phyloP scores from a whole-genome alignment of 2,113 vertebrate genomes.

The Bambusicola thoracicus region DNA sequence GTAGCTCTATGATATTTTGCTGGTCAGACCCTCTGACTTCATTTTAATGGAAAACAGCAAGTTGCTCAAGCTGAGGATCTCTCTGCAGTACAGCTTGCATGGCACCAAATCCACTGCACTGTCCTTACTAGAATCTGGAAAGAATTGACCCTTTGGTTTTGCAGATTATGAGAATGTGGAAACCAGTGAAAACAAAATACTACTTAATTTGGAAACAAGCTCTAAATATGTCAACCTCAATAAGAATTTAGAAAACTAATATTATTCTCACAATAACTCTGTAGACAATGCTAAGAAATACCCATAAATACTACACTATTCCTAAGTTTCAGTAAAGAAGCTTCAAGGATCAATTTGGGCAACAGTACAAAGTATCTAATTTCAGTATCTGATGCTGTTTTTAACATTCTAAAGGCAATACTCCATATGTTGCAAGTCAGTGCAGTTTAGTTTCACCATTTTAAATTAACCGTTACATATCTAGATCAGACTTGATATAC shows the following conservation, averaged over 20 bases:
- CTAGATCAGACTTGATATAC: not conserved
- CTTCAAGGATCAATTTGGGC: not conserved
- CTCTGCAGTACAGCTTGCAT: not conserved
- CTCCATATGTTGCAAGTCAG: not conserved
- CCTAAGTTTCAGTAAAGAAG: not conserved
- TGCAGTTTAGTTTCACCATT: not conserved
- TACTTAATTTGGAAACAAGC: no score
- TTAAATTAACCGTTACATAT: not conserved
- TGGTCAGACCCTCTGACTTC: rapidly evolving
- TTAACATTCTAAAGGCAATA: not conserved
- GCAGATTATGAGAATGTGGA: not conserved
- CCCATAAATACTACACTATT: rapidly evolving
- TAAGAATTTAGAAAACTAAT: not conserved
- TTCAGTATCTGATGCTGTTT: not conserved
- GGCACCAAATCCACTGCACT: not conserved
- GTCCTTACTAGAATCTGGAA: rapidly evolving
- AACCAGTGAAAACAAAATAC: not conserved
- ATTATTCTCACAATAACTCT: not conserved
- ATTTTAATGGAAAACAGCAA: rapidly evolving
- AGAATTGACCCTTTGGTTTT: not conserved
- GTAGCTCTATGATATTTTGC: not conserved
- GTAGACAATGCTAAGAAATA: not conserved
- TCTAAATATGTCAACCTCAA: not conserved
- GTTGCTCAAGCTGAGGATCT: not conserved
- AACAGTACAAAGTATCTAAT: not conserved